A percentile compares a stretch with the other conserved stretches of the same genome.
These are phyloP conservation scores for Drosophila quasianomalipes DNA, from an alignment of 2,888 invertebrate genomes.

Conservation along the genomic window DNA sequence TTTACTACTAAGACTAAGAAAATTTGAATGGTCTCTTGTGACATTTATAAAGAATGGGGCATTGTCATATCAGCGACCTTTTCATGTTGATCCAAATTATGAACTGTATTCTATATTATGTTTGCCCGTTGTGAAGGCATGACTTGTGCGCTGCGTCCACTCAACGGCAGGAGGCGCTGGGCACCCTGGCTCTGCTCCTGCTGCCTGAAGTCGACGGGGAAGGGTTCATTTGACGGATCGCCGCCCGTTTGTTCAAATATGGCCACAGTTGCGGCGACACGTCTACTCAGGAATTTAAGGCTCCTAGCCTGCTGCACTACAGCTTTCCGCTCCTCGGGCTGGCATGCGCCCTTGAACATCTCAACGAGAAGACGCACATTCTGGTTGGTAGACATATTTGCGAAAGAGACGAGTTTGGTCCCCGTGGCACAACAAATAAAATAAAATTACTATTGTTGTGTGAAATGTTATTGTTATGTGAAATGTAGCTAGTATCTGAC, in stretches of 20 bases:
- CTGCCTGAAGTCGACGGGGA: too few species aligned
- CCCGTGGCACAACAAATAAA: not conserved
- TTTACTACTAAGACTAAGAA: not conserved
- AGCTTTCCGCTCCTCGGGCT: not conserved
- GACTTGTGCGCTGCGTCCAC: not conserved
- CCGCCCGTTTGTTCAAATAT: constrained; percentile 23
- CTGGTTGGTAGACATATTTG: not conserved
- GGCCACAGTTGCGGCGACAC: constrained; percentile 19
- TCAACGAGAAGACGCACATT: constrained; percentile 23
- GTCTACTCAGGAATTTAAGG: not conserved
- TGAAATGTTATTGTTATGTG: not conserved
- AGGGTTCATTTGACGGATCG: not conserved
- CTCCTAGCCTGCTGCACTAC: not conserved
- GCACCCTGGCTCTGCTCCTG: not conserved
- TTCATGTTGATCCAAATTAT: not conserved
- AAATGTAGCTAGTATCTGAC: not conserved
- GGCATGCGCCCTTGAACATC: constrained; percentile 24
- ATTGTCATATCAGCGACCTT: constrained; percentile 11
- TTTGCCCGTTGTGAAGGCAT: too few species aligned
- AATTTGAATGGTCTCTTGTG: constrained; percentile 1
- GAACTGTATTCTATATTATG: not conserved
- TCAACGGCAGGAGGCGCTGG: not conserved
- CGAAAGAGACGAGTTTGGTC: not conserved
- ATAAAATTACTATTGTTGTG: not conserved
- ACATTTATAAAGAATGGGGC: not conserved